Evolutionary conservation across 2,888 invertebrate genomes (phyloP).

Genomic region (Meliscaeva auricollis): DNA sequence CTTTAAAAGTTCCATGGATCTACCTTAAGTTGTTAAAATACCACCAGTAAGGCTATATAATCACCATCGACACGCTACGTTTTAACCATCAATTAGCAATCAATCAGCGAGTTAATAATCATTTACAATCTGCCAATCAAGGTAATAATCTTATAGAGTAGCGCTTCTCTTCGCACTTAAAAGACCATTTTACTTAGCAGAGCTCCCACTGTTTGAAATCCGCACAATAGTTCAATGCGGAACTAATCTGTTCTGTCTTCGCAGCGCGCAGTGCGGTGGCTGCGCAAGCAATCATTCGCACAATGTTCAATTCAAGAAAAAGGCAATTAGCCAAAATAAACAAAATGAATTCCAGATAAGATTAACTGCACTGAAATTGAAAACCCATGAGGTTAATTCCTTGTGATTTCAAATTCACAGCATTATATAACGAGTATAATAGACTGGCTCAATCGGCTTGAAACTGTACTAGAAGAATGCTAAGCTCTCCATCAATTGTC

Average conservation of each 20-base stretch:
- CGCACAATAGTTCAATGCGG: slow-evolving; percentile 59
- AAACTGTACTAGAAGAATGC: slow-evolving; percentile 39
- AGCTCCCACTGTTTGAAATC: slow-evolving; percentile 36
- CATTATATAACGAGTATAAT: background rate
- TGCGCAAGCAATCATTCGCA: slow-evolving; percentile 36
- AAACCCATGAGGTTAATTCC: slow-evolving; percentile 35
- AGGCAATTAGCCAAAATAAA: slow-evolving; percentile 70
- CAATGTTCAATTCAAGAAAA: slow-evolving; percentile 41
- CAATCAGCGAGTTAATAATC: slow-evolving; percentile 52
- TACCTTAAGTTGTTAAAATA: slow-evolving; percentile 14
- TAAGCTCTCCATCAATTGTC: slow-evolving; percentile 31
- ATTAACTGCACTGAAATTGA: slow-evolving; percentile 60
- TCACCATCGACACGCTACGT: slow-evolving; percentile 16
- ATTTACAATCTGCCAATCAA: slow-evolving; percentile 58
- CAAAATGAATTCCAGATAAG: slow-evolving; percentile 60
- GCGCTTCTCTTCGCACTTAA: background rate
- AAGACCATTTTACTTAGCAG: slow-evolving; percentile 1
- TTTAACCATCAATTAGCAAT: slow-evolving; percentile 48
- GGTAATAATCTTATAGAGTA: slow-evolving; percentile 37
- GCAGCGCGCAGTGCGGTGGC: background rate
- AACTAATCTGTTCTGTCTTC: slow-evolving; percentile 45
- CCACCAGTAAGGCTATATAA: slow-evolving; percentile 23
- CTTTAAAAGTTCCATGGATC: background rate
- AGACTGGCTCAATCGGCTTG: slow-evolving; percentile 11
- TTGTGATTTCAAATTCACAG: background rate